A percentile compares a stretch with the other conserved stretches of the same genome.
Evolutionary conservation across 2,113 vertebrate species (phyloP).

Genomic region (Eidolon helvum): DNA sequence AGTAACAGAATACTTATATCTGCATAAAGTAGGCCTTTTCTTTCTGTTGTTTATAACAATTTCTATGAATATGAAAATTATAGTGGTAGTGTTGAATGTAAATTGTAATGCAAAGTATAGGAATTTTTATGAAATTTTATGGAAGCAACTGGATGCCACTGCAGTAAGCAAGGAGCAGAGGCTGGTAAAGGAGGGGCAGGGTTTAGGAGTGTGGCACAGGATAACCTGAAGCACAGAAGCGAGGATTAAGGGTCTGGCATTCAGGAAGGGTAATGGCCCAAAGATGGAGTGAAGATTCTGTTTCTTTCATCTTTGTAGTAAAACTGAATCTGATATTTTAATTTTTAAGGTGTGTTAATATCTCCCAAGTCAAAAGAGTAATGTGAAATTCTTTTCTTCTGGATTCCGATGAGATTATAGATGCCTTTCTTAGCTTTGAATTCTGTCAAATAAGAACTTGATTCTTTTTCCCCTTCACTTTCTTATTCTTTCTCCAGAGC

Average conservation of each 20-base stretch:
- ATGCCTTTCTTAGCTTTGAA: not conserved
- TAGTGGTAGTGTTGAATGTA: not conserved
- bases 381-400: not conserved
- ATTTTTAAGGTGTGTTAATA: not conserved
- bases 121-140: not conserved
- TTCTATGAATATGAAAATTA: not conserved
- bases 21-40: not conserved
- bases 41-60: not conserved
- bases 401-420: not conserved
- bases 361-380: not conserved
- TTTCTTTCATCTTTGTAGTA: not conserved
- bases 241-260: accelerated
- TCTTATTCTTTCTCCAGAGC: not conserved
- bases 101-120: not conserved
- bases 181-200: not conserved
- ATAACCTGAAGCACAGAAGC: not conserved
- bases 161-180: not conserved
- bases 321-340: not conserved
- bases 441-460: not conserved
- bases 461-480: not conserved
- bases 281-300: not conserved
- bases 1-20: not conserved
- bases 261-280: not conserved
- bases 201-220: not conserved
- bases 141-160: not conserved